A percentile compares a stretch with the other conserved stretches of the same genome.
phyloP scores from a whole-genome alignment of 2,113 vertebrate species.

The Bubalus kerabau region DNA sequence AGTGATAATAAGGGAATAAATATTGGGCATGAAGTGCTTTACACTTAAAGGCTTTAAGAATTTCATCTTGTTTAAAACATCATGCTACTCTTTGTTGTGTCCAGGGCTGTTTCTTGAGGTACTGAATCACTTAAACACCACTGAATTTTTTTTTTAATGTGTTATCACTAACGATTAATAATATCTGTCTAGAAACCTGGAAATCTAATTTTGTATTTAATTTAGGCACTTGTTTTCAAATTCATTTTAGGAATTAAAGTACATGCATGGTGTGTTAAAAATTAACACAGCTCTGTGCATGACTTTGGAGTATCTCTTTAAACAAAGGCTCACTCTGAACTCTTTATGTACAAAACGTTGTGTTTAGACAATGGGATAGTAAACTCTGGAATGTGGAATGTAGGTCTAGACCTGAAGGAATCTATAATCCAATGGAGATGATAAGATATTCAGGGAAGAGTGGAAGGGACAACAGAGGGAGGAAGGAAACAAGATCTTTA shows the following conservation, averaged over 20 bases:
- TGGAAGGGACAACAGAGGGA: neutral
- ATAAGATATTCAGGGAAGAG: neutral
- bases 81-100: neutral
- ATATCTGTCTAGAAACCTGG: neutral
- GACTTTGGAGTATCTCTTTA: neutral
- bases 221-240: neutral
- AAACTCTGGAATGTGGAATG: neutral
- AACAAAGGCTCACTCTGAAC: neutral
- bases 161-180: neutral
- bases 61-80: neutral
- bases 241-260: neutral
- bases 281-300: neutral
- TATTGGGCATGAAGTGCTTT: neutral
- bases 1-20: neutral
- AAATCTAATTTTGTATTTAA: slow-evolving; percentile 1
- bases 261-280: neutral
- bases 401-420: neutral
- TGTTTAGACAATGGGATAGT: neutral
- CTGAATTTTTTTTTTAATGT: neutral
- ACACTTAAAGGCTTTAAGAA: neutral
- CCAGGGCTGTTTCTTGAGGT: neutral
- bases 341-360: neutral
- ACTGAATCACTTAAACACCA: neutral
- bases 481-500: neutral
- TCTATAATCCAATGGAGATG: neutral